Evolutionary conservation across 2,113 vertebrate species (phyloP).

Genomic region (Phrynocephalus versicolor): DNA sequence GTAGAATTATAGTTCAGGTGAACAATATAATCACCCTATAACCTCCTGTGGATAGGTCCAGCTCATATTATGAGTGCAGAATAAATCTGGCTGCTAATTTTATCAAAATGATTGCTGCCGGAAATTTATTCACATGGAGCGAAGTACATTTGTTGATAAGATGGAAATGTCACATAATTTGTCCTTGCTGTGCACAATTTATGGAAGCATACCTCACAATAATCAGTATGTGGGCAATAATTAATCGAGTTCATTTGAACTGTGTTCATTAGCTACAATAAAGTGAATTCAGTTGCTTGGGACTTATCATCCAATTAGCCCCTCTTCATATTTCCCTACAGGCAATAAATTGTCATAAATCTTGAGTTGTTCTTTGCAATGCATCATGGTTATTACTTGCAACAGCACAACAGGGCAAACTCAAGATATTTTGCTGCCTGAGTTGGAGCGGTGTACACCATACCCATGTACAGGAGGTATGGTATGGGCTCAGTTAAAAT

Average conservation of each 20-base stretch:
- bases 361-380: not conserved
- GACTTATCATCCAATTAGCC: conserved; percentile 22
- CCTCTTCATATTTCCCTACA: not conserved
- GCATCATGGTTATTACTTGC: not conserved
- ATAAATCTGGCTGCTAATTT: conserved; percentile 3
- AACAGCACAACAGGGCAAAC: not conserved
- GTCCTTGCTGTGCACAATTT: conserved; percentile 20
- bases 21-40: not conserved
- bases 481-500: not conserved
- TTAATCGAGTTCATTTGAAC: conserved; percentile 21
- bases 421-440: not conserved
- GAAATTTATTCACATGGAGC: conserved; percentile 9
- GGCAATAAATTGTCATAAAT: not conserved
- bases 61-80: not conserved
- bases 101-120: conserved; percentile 9
- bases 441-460: not conserved
- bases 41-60: not conserved
- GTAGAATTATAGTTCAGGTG: not conserved
- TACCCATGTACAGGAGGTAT: not conserved
- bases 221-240: conserved; percentile 22
- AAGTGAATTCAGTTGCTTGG: conserved; percentile 16
- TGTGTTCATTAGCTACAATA: not conserved
- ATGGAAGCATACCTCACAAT: conserved; percentile 19
- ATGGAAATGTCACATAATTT: conserved; percentile 28
- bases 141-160: conserved; percentile 23